These are phyloP conservation scores for human DNA, from an alignment of 2,113 vertebrate genomes.

Conservation along the genomic window DNA sequence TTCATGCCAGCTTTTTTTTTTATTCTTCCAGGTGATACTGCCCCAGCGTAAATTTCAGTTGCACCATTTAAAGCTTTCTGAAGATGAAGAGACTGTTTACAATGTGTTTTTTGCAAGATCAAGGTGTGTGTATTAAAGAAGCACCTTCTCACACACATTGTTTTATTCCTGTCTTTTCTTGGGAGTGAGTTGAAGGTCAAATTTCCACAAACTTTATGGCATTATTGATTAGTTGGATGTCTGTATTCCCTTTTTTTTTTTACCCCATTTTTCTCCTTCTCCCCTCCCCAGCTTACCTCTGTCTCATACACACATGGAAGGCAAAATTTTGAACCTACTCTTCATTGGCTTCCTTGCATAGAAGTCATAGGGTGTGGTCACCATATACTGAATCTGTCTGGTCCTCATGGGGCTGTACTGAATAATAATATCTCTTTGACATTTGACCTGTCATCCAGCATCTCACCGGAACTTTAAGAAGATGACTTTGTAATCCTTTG, in stretches of 20 bases:
- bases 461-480: not conserved
- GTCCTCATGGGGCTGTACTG: not conserved
- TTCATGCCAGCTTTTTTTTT: not conserved
- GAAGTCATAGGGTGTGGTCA: not conserved
- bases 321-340: not conserved
- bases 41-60: conserved; percentile 87
- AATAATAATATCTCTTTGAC: not conserved
- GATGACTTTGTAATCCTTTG: not conserved
- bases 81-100: conserved; percentile 92
- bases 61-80: conserved; percentile 91
- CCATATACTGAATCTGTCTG: not conserved
- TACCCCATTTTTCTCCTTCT: not conserved
- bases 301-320: not conserved
- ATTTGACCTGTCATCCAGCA: not conserved
- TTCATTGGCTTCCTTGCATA: not conserved
- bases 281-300: accelerated
- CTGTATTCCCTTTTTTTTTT: not conserved
- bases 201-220: not conserved
- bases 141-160: not conserved
- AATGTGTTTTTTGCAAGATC: conserved; percentile 93
- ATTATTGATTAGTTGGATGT: not conserved
- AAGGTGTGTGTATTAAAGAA: conserved; percentile 83
- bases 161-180: not conserved
- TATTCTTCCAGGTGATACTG: conserved; percentile 87
- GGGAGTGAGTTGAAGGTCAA: not conserved